Base-by-base conservation (phyloP, 1,140 invertebrate species). In the Atta cephalotes region DNA sequence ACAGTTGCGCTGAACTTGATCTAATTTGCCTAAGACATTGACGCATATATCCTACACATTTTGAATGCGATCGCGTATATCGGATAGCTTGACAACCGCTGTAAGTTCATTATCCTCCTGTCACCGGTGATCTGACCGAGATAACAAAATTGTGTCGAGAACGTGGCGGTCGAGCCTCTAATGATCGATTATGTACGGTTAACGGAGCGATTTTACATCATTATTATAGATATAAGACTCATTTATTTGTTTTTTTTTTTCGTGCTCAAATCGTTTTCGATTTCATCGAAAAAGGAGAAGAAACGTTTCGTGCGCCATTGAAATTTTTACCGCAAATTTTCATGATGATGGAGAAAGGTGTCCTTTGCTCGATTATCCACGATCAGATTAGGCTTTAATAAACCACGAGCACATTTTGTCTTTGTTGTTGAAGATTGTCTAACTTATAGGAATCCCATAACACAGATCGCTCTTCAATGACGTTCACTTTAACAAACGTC, bases 81-180 rank as follows among this genome's bases (percentile, higher is more conserved):
- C 63, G 70, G 80, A 84, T 84, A 76, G 80, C 76, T 84, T 84
- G 80, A 84, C 80, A 84, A 84, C 80, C 80, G 56, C 80, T 84
- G 80, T 84, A 84, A 84, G 80, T 84, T 84, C 70, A 84, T 84
- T 84, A 84, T 84, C 70, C 80, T 63, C 80, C 80, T 84, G 80
- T 84, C 80, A 76, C 70, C 80, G 80, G 25, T 25, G 80, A 84
- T 84, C 80, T 84, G 80, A 84, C 80, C 70, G 80, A 84, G 80
- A 84, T 84, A 84, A 84, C 80, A 72, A 84, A 84, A 84, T 84
- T 84, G 80, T 76, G 58, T 21, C 70, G 70, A 70, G 80, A 84
- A 84, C 70, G 14, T 62, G 56, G 56, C 70, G 76, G 70, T 63
- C 70, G 56, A 84, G 60, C 28, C 39, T 2, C 56, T 76, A 62